Evolutionary conservation across 1,140 invertebrate species (phyloP).

Genomic region (Chelonus insularis): DNA sequence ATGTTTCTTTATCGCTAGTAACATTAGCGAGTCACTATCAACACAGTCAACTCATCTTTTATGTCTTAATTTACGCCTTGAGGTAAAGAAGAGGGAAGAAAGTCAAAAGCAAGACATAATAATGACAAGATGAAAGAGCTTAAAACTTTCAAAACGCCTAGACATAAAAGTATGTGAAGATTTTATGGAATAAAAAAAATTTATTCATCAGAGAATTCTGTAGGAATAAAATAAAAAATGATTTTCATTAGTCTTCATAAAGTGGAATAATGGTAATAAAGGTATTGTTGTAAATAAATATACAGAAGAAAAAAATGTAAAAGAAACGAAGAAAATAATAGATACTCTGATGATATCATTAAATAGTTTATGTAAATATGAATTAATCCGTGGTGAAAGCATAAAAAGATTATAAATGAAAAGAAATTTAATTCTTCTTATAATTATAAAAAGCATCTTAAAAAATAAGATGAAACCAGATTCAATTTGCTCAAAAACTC

Average conservation of each 20-base stretch:
- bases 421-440: neutral
- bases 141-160: neutral
- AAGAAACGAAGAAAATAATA: no score
- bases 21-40: constrained; percentile 40
- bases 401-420: no score
- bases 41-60: constrained; percentile 41
- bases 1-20: constrained; percentile 43
- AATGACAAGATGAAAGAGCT: constrained; percentile 42
- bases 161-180: neutral
- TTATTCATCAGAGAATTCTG: no score
- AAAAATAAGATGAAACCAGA: constrained; percentile 15
- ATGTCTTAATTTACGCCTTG: constrained; percentile 45
- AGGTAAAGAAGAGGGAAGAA: constrained; percentile 17
- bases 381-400: no score
- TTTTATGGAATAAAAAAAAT: neutral
- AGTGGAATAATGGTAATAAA: no score
- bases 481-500: constrained; percentile 19
- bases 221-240: constrained; percentile 1
- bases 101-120: constrained; percentile 9
- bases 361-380: no score
- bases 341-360: no score
- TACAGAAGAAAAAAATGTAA: no score
- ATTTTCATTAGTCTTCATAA: no score
- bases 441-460: no score
- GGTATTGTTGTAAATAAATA: no score